Conservation (phyloP, 2,113 vertebrate genomes). For the Sus scrofa region DNA sequence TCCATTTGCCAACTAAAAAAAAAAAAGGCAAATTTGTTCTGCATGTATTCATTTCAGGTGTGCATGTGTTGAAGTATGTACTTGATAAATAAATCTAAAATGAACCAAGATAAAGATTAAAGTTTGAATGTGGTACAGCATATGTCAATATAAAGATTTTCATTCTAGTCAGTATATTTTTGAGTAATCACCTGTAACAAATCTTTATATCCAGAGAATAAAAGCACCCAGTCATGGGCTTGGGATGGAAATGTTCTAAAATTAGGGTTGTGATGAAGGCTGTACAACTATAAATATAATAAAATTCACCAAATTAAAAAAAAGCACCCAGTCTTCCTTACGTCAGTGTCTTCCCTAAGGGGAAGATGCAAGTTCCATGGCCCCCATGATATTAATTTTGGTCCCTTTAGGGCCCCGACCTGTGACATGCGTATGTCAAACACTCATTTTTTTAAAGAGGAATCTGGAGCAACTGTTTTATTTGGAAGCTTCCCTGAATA, state of each 20-base stretch:
- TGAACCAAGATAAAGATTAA: neutral
- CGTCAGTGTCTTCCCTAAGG: accelerated
- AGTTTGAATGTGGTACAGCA: neutral
- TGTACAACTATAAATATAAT: no score
- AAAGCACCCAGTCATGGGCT: neutral
- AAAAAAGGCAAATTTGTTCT: constrained; percentile 37
- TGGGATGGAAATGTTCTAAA: no score
- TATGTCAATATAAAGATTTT: neutral
- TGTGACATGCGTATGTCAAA: accelerated
- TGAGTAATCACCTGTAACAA: neutral
- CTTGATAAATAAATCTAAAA: constrained; percentile 8
- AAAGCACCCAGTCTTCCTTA: neutral
- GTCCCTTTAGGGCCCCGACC: neutral
- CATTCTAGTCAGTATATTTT: neutral
- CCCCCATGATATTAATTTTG: neutral
- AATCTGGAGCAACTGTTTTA: neutral
- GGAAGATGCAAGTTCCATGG: accelerated
- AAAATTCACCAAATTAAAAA: no score
- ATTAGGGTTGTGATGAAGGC: no score
- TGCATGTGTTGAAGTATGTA: neutral
- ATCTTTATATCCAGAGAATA: neutral
- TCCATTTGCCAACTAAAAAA: constrained; percentile 93
- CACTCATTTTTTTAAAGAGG: neutral
- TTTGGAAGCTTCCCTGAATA: neutral
- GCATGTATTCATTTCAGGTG: neutral